A percentile compares a stretch with the other conserved stretches of the same genome.
Evolutionary conservation across 2,797 vertebrate species (phyloP).

Genomic region (Neosilurus hyrtlii): DNA sequence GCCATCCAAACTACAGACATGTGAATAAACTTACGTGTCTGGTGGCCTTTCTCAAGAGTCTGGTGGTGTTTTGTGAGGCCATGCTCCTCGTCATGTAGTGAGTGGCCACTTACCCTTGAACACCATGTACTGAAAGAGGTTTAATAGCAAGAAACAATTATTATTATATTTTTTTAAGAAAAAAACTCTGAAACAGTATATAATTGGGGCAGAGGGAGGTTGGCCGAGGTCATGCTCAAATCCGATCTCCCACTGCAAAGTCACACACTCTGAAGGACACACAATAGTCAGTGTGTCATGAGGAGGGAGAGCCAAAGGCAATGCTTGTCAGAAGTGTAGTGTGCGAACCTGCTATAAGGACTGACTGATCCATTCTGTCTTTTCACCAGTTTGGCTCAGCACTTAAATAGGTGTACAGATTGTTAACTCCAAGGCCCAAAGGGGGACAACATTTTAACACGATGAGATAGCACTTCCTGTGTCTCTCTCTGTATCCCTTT

Average conservation of each 20-base stretch:
- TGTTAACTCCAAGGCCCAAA: conserved; percentile 42
- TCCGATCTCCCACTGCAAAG: conserved; percentile 36
- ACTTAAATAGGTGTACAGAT: conserved; percentile 45
- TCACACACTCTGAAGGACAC: conserved; percentile 36
- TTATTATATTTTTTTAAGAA: conserved; percentile 30
- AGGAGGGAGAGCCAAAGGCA: conserved; percentile 29
- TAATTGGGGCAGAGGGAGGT: conserved; percentile 42
- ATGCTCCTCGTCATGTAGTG: conserved; percentile 21
- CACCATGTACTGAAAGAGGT: conserved; percentile 38
- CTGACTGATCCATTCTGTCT: conserved; percentile 36
- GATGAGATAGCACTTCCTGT: conserved; percentile 22
- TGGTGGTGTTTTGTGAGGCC: conserved; percentile 29
- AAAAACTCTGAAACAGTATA: conserved; percentile 33
- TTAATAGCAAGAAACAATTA: conserved; percentile 30
- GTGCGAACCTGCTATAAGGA: conserved; percentile 45
- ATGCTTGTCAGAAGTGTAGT: conserved; percentile 49
- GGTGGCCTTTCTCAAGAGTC: conserved; percentile 20
- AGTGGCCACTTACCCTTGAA: conserved; percentile 35
- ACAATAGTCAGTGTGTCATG: conserved; percentile 52
- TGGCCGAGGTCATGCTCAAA: conserved; percentile 10
- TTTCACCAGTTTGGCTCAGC: conserved; percentile 39
- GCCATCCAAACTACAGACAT: conserved; percentile 24
- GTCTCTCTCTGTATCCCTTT: conserved; percentile 9
- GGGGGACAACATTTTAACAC: conserved; percentile 31
- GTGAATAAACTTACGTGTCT: conserved; percentile 9